Evolutionary conservation across 2,797 vertebrate genomes (phyloP).

Genomic region (Odontamblyopus rebecca): DNA sequence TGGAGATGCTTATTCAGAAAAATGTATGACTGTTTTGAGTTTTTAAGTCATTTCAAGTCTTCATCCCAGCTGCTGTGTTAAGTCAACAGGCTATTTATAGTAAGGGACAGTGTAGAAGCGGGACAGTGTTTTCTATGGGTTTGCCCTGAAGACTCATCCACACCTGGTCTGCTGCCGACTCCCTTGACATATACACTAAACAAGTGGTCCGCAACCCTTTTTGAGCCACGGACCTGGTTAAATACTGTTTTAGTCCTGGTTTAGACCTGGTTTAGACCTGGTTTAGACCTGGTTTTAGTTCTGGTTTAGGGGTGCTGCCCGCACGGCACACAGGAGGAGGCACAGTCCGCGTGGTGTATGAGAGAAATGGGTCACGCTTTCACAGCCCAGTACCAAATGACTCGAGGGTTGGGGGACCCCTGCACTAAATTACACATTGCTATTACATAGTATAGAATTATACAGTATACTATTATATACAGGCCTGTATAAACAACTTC

Average conservation of each 20-base stretch:
- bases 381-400: no score
- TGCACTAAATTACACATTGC: not conserved
- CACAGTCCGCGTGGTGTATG: no score
- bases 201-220: no score
- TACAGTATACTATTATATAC: not conserved
- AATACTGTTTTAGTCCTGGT: no score
- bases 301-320: no score
- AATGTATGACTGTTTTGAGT: conserved; percentile 37
- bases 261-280: no score
- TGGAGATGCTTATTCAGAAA: conserved; percentile 50
- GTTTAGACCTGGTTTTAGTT: no score
- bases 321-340: no score
- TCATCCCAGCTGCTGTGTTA: conserved; percentile 38
- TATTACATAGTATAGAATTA: not conserved
- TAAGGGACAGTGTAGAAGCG: conserved; percentile 36
- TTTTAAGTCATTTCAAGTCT: conserved; percentile 45
- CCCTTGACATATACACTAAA: not conserved
- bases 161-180: conserved; percentile 56
- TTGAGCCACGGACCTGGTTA: no score
- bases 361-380: no score
- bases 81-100: conserved; percentile 62
- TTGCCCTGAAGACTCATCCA: conserved; percentile 47
- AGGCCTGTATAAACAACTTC: not conserved
- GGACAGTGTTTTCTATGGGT: conserved; percentile 48
- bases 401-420: no score